Base-by-base conservation (phyloP, 1,140 invertebrate species). In the Melitaea cinxia region DNA sequence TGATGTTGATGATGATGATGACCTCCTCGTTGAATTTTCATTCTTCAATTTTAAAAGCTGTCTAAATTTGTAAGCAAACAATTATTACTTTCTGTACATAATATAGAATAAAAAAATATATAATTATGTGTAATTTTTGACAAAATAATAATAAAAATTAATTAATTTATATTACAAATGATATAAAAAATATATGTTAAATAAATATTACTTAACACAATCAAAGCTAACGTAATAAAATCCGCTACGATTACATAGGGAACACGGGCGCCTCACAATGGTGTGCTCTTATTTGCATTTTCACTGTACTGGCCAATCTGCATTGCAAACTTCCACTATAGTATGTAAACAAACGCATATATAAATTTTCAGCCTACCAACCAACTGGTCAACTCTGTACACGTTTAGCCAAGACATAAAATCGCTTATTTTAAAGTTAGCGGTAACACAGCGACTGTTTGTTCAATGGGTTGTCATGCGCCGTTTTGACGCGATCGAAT, bases 221-320 rank as follows among this genome's bases (percentile, higher is more conserved):
- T 30, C 42, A 47, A 55, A 56, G 39, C 37, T 19, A 57, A 28
- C 66, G 45, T 63, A 66, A 71, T 70, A 61, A 69, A 69, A 70
- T 21, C 42, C 42, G 7, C 17, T 21, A 66, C 71, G 63, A 74
- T 80, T 75, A 77, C 72, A 71, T 65, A 58, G 58, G 69, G 59
- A 62, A 72, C 77, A 70, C 58, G 68, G 57, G 61, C 55, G 70
- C 57, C 64, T 64, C 67, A 74, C 72, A 80, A 78, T 68, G 67
- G 71, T 30, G 45, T 56, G 45, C 49, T 61, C 69, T 74, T 82
- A 81, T 86, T 84, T 83, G 82, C 80, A 86, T 85, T 83, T 83
- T 84, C 82, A 80, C 76, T 73, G 75, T 80, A 83, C 80, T 77
- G 80, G 67, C 80, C 82, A 87, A 85, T 87, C 84, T 87, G 81